Evolutionary conservation across 2,888 invertebrate species (phyloP), one percentile per base, ranked within the genome.

Genomic region (Clunio marinus): DNA sequence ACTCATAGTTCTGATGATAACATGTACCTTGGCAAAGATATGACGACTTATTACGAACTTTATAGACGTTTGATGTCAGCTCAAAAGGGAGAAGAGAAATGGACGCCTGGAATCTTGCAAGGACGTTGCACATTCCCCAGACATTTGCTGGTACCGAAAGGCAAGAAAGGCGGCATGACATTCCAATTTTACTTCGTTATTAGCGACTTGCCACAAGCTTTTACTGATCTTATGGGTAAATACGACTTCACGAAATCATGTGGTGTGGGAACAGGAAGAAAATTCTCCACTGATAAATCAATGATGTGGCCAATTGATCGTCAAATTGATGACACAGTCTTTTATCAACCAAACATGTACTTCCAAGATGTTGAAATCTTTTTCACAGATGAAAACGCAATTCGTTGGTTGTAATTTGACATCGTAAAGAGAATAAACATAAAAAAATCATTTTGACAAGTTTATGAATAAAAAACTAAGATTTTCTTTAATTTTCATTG

Each of bases 141-240:
- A 22, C 17, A 51, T 17, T 51, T 51, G 51, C 17, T 51, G 51
- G 22, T 51, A 3, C 51, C 51, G 2, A 51, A 51, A n/a, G 51
- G 51, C 17, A 51, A 51, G 51, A 22, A 22, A 5, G 51, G 51
- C 5, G 51, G 51, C 10, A 51, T 51, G 51, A 22, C 22, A 3
- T 51, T 20, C 17, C 51, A 51, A 22, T 51, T 51, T 22, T 51
- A 51, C 51, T 51, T 51, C 51, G 22, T 51, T 22, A 22, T 51
- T 22, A 51, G 20, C 22, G 20, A 17, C 2, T 51, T 17, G 20
- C 3, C 7, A 3, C 20, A 17, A 7, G 20, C 51, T 2, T 20
- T 2, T 17, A 13, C 13, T 22, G 20, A 17, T 5, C 8, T 51
- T 8, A 8, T 17, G 7, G 22, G 51, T 22, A 51, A 17, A 8